Conservation (phyloP, 1,140 invertebrate genomes). For the Bombus pyrosoma region DNA sequence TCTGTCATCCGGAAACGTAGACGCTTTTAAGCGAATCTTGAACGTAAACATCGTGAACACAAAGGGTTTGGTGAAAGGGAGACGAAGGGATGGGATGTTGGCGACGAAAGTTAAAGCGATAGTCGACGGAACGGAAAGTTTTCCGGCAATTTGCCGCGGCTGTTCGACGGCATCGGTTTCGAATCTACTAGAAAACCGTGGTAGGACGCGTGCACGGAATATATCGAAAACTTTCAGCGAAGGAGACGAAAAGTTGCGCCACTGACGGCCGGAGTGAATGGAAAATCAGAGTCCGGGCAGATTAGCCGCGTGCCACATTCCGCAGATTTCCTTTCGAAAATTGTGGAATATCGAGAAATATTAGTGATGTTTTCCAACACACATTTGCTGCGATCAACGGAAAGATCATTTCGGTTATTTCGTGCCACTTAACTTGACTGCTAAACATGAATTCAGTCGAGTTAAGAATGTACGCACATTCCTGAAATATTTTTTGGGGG, state of each 20-base stretch:
- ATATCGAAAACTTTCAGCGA: not conserved
- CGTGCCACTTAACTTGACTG: not conserved
- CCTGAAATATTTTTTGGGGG: not conserved
- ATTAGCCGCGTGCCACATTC: not conserved
- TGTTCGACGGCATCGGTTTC: constrained; percentile 34
- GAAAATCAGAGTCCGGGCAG: not conserved
- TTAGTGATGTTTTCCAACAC: not conserved
- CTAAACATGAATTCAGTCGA: not conserved
- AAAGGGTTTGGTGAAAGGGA: not conserved
- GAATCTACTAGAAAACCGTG: constrained; percentile 37
- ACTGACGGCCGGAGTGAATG: not conserved
- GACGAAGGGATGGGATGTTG: too few relatives aligned
- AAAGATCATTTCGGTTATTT: not conserved
- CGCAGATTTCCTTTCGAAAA: not conserved
- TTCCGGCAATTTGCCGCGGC: constrained; percentile 35
- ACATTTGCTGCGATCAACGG: not conserved
- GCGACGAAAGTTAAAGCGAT: constrained; percentile 27
- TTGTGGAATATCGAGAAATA: not conserved
- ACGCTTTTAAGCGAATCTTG: constrained; percentile 28
- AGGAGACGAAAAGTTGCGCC: not conserved
- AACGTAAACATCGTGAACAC: constrained; percentile 18
- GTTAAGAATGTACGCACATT: not conserved
- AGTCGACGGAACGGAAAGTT: constrained; percentile 33
- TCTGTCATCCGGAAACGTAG: not conserved
- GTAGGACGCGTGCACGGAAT: constrained; percentile 20